A percentile compares a stretch with the other conserved stretches of the same genome.
These are phyloP conservation scores for Cataglyphis cursor DNA, from an alignment of 2,888 invertebrate species.

Conservation along the genomic window DNA sequence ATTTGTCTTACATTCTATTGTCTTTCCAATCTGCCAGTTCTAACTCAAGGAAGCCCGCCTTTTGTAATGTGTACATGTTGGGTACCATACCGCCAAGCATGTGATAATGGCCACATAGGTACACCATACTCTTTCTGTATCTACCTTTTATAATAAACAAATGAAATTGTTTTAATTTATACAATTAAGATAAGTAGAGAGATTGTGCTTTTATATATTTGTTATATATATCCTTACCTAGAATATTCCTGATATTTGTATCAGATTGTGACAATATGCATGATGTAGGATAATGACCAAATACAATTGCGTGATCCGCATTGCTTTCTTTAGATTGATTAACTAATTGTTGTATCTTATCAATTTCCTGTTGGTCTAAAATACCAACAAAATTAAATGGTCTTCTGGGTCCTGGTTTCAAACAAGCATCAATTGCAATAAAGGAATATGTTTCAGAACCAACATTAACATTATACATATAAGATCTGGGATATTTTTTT, in stretches of 20 bases:
- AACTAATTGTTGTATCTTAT: conserved; percentile 88
- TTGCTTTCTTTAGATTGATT: conserved; percentile 87
- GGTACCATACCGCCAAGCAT: conserved; percentile 93
- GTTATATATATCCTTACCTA: conserved; percentile 76
- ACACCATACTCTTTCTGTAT: conserved; percentile 90
- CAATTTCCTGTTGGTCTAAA: conserved; percentile 89
- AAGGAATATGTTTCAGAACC: conserved; percentile 92
- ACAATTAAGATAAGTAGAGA: neutral
- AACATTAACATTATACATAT: conserved; percentile 89
- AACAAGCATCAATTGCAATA: conserved; percentile 94
- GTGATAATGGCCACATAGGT: conserved; percentile 97
- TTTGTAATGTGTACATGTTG: conserved; percentile 95
- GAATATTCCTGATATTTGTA: conserved; percentile 86
- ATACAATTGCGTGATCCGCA: conserved; percentile 91
- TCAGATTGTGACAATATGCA: conserved; percentile 91
- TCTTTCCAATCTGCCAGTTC: conserved; percentile 98
- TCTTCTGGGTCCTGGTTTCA: conserved; percentile 94
- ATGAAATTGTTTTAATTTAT: neutral
- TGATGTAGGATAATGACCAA: conserved; percentile 97
- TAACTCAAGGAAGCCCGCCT: conserved; percentile 93
- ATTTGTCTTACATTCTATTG: conserved; percentile 90
- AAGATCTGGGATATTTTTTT: conserved; percentile 90
- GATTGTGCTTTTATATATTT: neutral
- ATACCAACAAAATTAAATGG: conserved; percentile 97
- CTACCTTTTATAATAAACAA: conserved; percentile 87